Evolutionary conservation across 2,797 vertebrate genomes (phyloP), one percentile per base, ranked within the genome.

Genomic region (Microctenopoma steveboyesi): DNA sequence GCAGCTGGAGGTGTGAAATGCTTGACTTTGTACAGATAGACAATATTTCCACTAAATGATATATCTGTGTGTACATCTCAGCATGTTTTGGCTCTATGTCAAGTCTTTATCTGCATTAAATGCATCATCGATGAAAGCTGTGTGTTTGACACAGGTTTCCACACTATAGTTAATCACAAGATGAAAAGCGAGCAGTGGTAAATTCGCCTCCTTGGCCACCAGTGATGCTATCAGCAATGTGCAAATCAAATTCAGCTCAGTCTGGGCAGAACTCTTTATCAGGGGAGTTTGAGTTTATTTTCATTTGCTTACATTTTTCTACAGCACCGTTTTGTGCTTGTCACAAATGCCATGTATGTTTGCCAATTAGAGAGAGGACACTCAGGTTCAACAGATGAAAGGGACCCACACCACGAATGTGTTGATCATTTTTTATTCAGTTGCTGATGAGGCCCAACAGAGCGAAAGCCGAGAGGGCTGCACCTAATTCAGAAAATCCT

Each of bases 71-170:
- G 51, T 60, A 76, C 63, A 54, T 69, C 64, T 58, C 74, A 33
- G 37, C 14, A 10, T 72, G 53, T 59, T 78, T 63, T 76, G 64
- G 72, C 73, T 45, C 22, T 7, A 12, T 57, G 25, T 75, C 74
- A 4, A 70, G 63, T 45, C 47, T 69, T 77, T 35, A 60, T 72
- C 61, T 56, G 73, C 67, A 76, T 63, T 45, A 65, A 72, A 65
- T 72, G 72, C 50, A 27, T 83, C 87, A 88, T 58, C 87, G 74
- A 81, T 85, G 72, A 67, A 79, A 81, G 70, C 66, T 74, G 68
- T 67, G 63, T 61, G 18, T 22, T 57, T 74, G 40, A 53, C 14
- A 67, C 65, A 72, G 33, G 11, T 78, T 77, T 75, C 57, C 52
- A 25, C 57, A 74, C 66, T 40, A 62, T 71, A 75, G 68, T 83